Base-by-base conservation (phyloP, 2,888 invertebrate species). In the Drosophila austrosaltans region DNA sequence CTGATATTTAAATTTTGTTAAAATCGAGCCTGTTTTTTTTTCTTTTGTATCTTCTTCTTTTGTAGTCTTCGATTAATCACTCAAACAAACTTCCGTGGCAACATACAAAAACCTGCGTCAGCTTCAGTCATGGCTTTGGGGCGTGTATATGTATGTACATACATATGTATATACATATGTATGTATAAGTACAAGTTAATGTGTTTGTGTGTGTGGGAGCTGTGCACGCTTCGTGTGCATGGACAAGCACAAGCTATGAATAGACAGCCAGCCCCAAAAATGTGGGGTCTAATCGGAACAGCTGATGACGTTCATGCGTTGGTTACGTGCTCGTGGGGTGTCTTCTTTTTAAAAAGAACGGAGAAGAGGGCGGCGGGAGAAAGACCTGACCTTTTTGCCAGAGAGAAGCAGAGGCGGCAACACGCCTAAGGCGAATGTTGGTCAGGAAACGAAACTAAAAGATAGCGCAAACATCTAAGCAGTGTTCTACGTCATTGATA, bases 221-320 rank as follows among this genome's bases (percentile, higher is more conserved):
- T 80, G 82, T 75, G 63, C 85, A 85, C 87, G 85, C 89, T 83
- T 72, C 69, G 63, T 73, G 73, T 79, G 84, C 85, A 88, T 85
- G 85, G 75, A 86, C 84, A 81, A 67, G 74, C 85, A 86, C 84
- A 81, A 67, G 74, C 85, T 88, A 85, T 88, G 85, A 85, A 85
- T 88, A 85, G 87, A 87, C 71, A 75, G 76, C 75, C n/a, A 42
- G 48, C 75, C 77, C 82, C 71, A 56, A 59, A 59, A 65, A 22
- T 72, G 66, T 39, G 28, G 40, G 68, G 67, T 65, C 77, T 73
- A 48, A 48, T 48, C 48, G 48, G 78, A 83, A 87, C 83, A 83
- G 83, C 83, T 83, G 83, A 83, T 83, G 83, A 83, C 83, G 83
- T 87, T 66, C 85, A 83, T 87, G 85, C 87, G 85, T 79, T 71